Base-by-base conservation (phyloP, 2,888 invertebrate genomes). In the Ischnus inquisitorius region DNA sequence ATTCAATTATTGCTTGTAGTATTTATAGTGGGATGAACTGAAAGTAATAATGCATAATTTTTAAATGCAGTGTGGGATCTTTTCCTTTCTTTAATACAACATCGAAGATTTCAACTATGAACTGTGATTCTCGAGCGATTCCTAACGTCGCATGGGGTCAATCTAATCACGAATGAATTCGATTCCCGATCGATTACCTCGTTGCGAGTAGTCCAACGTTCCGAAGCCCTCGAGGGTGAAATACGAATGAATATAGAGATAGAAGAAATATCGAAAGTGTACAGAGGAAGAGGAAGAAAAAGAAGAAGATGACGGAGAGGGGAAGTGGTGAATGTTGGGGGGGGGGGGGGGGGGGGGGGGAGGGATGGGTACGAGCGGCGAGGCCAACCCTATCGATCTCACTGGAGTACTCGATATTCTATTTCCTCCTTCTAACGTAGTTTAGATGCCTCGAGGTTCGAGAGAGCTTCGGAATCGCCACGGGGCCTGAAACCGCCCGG, bases 351-450 rank as follows among this genome's bases (percentile, higher is more conserved):
- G 60, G 12, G 43, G 16, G 16, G 14, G 16, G 14, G 68, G 39
- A 57, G 43, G 71, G 64, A 69, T 54, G 69, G 62, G 51, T 19
- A 76, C 10, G 69, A 12, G 62, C 34, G 46, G 51, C 75, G 75
- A 69, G 76, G 46, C 54, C 51, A 25, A 57, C 43, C 75, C 64
- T 83, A 75, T 83, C 83, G 83, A 83, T 83, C 83, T 79, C 75
- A 75, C 74, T 78, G 60, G 78, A 78, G 82, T 82, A 69, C 80
- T 82, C 81, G 81, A 86, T 86, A 86, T 84, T 85, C 88, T 87
- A 86, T 88, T 88, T 89, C 90, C 89, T 83, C 57, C 86, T 74
- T 85, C 87, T 90, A 91, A 90, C 89, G 89, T 90, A 90, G 88
- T 89, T 87, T 89, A 88, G 89, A 28, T 88, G 88, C 86, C 88